These are phyloP conservation scores for Diadophis punctatus DNA, from an alignment of 2,113 vertebrate genomes.

Conservation along the genomic window DNA sequence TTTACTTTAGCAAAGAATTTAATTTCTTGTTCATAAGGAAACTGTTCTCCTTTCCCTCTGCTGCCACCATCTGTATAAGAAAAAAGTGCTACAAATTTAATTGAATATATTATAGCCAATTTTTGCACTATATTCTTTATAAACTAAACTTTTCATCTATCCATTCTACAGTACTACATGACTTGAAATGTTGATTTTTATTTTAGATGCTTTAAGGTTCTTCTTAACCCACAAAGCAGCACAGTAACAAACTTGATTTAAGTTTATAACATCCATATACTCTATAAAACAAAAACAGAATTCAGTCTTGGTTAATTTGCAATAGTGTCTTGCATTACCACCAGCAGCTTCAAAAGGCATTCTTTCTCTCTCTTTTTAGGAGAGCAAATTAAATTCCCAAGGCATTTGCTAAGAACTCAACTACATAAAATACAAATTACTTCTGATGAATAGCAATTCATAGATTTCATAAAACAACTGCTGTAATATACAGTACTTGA, in stretches of 20 bases:
- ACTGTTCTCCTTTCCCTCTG: constrained; percentile 80
- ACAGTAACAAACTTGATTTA: not conserved
- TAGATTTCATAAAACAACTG: not conserved
- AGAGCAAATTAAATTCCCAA: not conserved
- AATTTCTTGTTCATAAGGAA: constrained; percentile 91
- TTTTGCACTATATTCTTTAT: constrained; percentile 4
- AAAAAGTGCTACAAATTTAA: not conserved
- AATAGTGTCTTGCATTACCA: not conserved
- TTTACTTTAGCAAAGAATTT: constrained; percentile 97
- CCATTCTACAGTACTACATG: not conserved
- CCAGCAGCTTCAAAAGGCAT: not conserved
- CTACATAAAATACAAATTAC: not conserved
- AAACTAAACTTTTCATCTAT: not conserved
- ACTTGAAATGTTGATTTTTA: not conserved
- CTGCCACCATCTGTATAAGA: constrained; percentile 77
- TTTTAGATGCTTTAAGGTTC: not conserved
- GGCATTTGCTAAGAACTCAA: not conserved
- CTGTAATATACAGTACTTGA: not conserved
- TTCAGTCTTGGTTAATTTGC: not conserved
- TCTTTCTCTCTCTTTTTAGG: not conserved
- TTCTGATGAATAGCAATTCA: not conserved
- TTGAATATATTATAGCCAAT: constrained; percentile 18
- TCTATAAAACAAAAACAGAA: not conserved
- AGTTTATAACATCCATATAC: not conserved
- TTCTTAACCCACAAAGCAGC: not conserved